A percentile compares a stretch with the other conserved stretches of the same genome.
These are phyloP conservation scores for Alosa alosa DNA, from an alignment of 2,113 vertebrate genomes.

Conservation along the genomic window DNA sequence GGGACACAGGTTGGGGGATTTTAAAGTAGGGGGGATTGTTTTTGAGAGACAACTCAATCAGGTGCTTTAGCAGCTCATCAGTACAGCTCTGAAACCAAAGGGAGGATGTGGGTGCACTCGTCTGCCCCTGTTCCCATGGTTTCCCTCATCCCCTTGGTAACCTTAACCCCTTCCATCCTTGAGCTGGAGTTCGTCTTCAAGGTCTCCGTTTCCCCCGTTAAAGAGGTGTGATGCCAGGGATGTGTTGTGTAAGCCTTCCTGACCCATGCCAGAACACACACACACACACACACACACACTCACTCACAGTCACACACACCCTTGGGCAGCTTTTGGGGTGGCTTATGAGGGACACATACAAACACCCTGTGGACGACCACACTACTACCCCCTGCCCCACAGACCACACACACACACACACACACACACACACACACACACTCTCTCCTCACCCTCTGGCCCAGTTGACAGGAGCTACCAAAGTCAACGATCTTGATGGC, in stretches of 20 bases:
- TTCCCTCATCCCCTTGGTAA: not conserved
- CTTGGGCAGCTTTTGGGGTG: not conserved
- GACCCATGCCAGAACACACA: not conserved
- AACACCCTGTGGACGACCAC: not conserved
- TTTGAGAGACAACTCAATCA: not conserved
- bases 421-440: not conserved
- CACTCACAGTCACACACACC: not conserved
- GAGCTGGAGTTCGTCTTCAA: not conserved
- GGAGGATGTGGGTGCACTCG: slow-evolving; percentile 22
- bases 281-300: not conserved
- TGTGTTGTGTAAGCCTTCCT: not conserved
- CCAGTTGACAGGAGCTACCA: slow-evolving; percentile 91
- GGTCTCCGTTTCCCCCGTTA: not conserved
- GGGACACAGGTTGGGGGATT: not conserved
- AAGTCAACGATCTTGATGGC: slow-evolving; percentile 96
- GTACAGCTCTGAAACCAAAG: slow-evolving; percentile 17
- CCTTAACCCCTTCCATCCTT: not conserved
- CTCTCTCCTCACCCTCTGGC: slow-evolving; percentile 78
- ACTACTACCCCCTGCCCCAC: too few species aligned
- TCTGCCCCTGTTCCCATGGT: slow-evolving; percentile 12
- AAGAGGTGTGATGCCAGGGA: not conserved
- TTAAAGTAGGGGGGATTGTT: not conserved
- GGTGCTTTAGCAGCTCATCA: not conserved
- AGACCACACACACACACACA: not conserved
- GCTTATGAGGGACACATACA: not conserved